Evolutionary conservation across 2,113 vertebrate genomes (phyloP), one percentile per base, ranked within the genome.

Genomic region (Ophiodon elongatus): DNA sequence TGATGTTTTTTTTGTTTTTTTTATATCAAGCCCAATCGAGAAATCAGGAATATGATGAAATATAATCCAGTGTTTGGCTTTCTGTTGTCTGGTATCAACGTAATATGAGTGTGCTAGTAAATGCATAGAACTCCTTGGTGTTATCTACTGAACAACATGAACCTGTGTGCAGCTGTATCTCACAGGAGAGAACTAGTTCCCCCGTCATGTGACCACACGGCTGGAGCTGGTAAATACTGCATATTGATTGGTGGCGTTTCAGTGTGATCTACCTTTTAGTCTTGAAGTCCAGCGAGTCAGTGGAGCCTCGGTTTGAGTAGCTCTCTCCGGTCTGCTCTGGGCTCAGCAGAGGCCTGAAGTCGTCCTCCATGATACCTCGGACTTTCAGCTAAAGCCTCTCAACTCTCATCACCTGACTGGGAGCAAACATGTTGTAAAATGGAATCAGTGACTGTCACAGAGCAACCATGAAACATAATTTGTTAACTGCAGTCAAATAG

Each of bases 361-460:
- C 94, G 0, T 95, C 94, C 76, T 95, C 96, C 96, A 96, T 96
- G 62, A 73, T 87, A 25, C 4, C 87, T 45, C n/a, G 27, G 45
- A 70, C 41, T 41, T 56, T 56, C 68, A 47, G 71, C 63, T 83
- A 74, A 11, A 65, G 65, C 39, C 43, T 60, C 67, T 57, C 77
- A 70, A 59, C 43, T n/a, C 33, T 29, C 88, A 88, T 89, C 86
- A 85, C 90, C 90, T 92, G 84, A 78, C 80, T 79, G 65, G n/a
- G n/a, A 67, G 21, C 41, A 82, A 33, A 78, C 0, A 17, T 2
- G 25, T 75, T n/a, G 37, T 63, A 70, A 78, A 82, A 27, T 67
- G 8, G 31, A 27, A 47, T 76, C 33, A 87, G 45, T 47, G 14
- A 23, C 9, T 3, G 39, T 14, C 75, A 74, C 27, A 73, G 3